phyloP scores from a whole-genome alignment of 2,797 vertebrate species.

The Tauraco hartlaubi region DNA sequence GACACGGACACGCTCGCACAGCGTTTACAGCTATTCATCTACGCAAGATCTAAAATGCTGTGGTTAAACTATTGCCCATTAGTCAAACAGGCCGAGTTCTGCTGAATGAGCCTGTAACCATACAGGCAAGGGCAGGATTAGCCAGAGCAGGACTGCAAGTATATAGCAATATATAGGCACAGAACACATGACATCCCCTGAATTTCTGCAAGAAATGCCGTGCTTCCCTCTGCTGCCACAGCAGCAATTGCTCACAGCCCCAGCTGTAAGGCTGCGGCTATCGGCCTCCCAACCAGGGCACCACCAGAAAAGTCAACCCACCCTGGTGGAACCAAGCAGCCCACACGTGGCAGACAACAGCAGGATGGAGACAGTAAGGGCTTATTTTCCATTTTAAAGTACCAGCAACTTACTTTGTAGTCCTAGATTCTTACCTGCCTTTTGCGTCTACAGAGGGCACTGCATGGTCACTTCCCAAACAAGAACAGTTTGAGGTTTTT shows the following conservation, averaged over 20 bases:
- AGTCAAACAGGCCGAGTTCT: not conserved
- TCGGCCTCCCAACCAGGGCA: fast-evolving
- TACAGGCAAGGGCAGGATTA: not conserved
- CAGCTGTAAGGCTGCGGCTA: fast-evolving
- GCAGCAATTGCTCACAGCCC: not conserved
- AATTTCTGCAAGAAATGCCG: not conserved
- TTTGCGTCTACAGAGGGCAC: not conserved
- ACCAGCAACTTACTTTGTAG: not conserved
- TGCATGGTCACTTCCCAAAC: not conserved
- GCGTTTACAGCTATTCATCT: not conserved
- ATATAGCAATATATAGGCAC: not conserved
- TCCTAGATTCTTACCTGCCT: not conserved
- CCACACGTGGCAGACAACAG: not conserved
- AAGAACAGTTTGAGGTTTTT: not conserved
- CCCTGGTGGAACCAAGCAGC: not conserved
- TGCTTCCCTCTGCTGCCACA: not conserved
- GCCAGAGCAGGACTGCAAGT: not conserved
- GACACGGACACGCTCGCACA: not conserved
- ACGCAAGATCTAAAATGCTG: not conserved
- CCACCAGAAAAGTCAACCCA: not conserved
- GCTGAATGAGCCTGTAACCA: not conserved
- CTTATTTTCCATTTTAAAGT: not conserved
- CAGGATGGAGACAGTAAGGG: not conserved
- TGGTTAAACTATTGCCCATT: not conserved
- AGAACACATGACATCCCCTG: not conserved